Evolutionary conservation across 2,797 vertebrate genomes (phyloP).

Genomic region (Trachops cirrhosus): DNA sequence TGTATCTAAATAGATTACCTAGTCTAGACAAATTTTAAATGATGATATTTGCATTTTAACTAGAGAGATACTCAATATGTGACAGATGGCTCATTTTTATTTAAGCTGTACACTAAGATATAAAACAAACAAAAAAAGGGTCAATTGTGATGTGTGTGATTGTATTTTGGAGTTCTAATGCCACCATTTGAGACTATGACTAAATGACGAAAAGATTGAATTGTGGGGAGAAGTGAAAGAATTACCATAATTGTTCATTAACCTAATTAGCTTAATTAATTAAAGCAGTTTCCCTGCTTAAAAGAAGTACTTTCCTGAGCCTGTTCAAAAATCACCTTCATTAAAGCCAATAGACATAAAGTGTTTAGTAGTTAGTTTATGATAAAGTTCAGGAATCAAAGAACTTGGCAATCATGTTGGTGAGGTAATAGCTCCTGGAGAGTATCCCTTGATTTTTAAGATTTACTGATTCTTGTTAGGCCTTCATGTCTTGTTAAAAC

Average conservation of each 20-base stretch:
- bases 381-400: slow-evolving; percentile 38
- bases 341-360: slow-evolving; percentile 55
- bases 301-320: slow-evolving; percentile 73
- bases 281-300: slow-evolving; percentile 70
- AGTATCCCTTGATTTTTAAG: neutral
- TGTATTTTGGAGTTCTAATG: slow-evolving; percentile 54
- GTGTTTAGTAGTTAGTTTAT: neutral
- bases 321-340: slow-evolving; percentile 73
- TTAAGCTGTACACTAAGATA: slow-evolving; percentile 12
- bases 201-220: slow-evolving; percentile 57
- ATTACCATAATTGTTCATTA: slow-evolving; percentile 78
- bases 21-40: slow-evolving; percentile 23
- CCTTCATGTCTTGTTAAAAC: neutral
- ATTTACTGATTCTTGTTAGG: neutral
- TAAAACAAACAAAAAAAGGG: neutral
- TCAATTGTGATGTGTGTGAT: slow-evolving; percentile 12
- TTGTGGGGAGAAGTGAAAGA: slow-evolving; percentile 53
- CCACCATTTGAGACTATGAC: slow-evolving; percentile 29
- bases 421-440: neutral
- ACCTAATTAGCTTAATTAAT: slow-evolving; percentile 79
- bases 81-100: slow-evolving; percentile 4
- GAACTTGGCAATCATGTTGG: neutral
- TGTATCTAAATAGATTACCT: neutral
- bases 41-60: slow-evolving; percentile 42
- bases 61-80: slow-evolving; percentile 9